Evolutionary conservation across 2,113 vertebrate species (phyloP).

Genomic region (Recurvirostra avosetta): DNA sequence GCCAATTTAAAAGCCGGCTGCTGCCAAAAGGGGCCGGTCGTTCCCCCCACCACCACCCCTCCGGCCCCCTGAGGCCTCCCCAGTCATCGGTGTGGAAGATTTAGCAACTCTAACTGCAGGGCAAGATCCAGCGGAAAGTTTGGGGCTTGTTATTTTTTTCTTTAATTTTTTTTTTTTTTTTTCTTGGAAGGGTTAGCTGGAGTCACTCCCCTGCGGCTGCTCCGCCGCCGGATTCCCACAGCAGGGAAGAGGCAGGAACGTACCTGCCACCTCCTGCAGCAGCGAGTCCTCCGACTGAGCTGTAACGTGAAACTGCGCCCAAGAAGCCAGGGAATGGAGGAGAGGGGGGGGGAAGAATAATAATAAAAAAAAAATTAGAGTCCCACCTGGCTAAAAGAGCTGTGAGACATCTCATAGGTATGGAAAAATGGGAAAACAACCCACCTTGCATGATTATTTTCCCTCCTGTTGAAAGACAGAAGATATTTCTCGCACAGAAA

Average conservation of each 20-base stretch:
- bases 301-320: constrained; percentile 16
- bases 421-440: background rate
- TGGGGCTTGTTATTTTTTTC: background rate
- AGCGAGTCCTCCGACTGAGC: background rate
- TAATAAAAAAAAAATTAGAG: background rate
- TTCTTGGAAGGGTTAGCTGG: background rate
- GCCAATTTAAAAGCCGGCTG: background rate
- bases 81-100: background rate
- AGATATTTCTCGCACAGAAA: background rate
- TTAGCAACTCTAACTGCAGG: background rate
- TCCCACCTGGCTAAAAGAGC: constrained; percentile 25
- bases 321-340: background rate
- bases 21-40: constrained; percentile 3
- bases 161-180: background rate
- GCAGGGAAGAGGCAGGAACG: constrained; percentile 10
- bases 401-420: background rate
- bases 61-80: background rate
- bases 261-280: constrained; percentile 52
- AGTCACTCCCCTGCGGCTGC: constrained; percentile 4
- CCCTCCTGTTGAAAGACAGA: constrained; percentile 49
- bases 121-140: background rate
- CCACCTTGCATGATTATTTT: constrained; percentile 26
- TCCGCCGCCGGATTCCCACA: background rate
- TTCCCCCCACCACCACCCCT: background rate
- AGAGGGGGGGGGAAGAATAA: fast-evolving